Evolutionary conservation across 2,113 vertebrate genomes (phyloP).

Genomic region (Xenus cinereus): DNA sequence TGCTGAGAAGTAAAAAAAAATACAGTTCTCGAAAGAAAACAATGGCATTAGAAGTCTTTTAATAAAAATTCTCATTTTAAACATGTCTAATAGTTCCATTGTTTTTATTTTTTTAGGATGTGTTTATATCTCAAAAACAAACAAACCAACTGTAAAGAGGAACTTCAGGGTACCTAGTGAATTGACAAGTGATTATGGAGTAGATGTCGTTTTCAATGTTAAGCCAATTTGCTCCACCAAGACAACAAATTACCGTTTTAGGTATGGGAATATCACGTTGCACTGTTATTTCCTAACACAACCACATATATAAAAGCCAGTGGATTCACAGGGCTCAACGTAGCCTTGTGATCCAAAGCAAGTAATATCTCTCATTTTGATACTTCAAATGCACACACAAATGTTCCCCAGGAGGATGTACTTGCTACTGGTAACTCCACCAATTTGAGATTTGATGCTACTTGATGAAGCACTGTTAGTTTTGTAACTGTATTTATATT

Average conservation of each 20-base stretch:
- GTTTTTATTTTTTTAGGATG: neutral
- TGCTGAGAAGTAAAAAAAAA: rapidly evolving
- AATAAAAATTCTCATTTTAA: neutral
- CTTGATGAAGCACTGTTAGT: neutral
- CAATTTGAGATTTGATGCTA: neutral
- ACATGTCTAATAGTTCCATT: neutral
- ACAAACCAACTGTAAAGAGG: neutral
- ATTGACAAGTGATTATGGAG: neutral
- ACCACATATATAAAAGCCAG: neutral
- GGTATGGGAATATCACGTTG: neutral
- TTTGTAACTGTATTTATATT: neutral
- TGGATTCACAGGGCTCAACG: neutral
- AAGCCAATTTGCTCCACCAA: neutral
- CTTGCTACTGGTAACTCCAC: neutral
- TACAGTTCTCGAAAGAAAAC: neutral
- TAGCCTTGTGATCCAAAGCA: neutral
- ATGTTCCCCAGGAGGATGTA: neutral
- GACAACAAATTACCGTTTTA: neutral
- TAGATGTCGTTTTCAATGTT: neutral
- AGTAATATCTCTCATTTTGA: neutral
- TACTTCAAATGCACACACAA: neutral
- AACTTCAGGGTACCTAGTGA: neutral
- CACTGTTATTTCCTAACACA: neutral
- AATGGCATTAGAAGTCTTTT: neutral
- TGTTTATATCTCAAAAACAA: neutral